phyloP scores from a whole-genome alignment of 35 echinoderm and acorn worm genomes.

The Ophioderma brevispina region DNA sequence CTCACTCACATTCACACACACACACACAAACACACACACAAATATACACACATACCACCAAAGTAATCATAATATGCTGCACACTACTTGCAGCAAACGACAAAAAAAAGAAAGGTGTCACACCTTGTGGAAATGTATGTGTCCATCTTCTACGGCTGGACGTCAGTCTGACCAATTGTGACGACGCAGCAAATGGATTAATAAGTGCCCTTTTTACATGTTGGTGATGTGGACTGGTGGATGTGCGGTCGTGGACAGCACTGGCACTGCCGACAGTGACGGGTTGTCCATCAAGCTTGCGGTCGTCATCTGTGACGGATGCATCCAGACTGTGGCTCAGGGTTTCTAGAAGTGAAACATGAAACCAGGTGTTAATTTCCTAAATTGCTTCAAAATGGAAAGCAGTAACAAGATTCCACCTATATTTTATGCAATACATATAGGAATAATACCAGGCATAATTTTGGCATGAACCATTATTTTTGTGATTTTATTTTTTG shows the following conservation, averaged over 20 bases:
- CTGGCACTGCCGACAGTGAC: constrained; percentile 26
- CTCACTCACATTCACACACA: too few species aligned
- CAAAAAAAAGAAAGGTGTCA: background rate
- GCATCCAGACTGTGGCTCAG: background rate
- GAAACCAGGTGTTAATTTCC: too few species aligned
- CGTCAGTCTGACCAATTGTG: constrained; percentile 63
- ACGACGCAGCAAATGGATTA: constrained; percentile 83
- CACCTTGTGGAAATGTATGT: constrained; percentile 96
- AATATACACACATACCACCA: too few species aligned
- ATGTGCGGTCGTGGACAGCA: constrained; percentile 11
- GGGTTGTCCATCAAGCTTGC: background rate
- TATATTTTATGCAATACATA: too few species aligned
- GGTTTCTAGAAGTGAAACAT: background rate
- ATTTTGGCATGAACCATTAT: too few species aligned
- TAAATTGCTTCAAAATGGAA: too few species aligned
- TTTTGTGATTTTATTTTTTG: too few species aligned
- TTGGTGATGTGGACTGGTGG: constrained; percentile 28
- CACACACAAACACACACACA: too few species aligned
- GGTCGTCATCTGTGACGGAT: background rate
- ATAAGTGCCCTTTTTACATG: constrained; percentile 35
- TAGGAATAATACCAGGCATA: too few species aligned
- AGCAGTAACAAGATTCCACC: too few species aligned
- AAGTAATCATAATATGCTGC: too few species aligned
- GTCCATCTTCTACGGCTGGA: constrained; percentile 90
- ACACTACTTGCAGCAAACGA: too few species aligned